These are phyloP conservation scores for Pteropus rufus DNA, from an alignment of 2,797 vertebrate species.

Conservation along the genomic window DNA sequence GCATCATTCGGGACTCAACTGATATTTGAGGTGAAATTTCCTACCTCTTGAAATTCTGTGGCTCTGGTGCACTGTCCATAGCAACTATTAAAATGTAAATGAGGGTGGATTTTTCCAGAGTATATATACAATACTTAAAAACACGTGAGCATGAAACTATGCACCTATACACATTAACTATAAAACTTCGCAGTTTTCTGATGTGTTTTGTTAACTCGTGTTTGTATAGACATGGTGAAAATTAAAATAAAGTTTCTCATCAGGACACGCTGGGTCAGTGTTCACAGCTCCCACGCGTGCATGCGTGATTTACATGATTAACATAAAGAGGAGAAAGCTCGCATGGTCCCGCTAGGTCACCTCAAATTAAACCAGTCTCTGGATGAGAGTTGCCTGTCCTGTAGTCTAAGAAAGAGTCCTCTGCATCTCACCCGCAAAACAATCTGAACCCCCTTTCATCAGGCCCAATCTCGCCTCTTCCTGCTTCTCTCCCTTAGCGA, in stretches of 20 bases:
- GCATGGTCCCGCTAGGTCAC: not conserved
- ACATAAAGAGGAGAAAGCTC: not conserved
- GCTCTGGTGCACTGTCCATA: not conserved
- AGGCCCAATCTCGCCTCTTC: fast-evolving
- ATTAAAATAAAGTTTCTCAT: too few relatives aligned
- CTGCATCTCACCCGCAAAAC: not conserved
- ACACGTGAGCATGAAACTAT: too few relatives aligned
- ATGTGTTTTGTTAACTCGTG: too few relatives aligned
- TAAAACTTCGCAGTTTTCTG: too few relatives aligned
- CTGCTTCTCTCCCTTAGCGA: not conserved
- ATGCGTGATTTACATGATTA: not conserved
- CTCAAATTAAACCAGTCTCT: not conserved
- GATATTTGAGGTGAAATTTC: not conserved
- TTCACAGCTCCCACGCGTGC: not conserved
- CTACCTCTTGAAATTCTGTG: not conserved
- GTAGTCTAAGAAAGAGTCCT: not conserved
- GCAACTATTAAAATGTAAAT: not conserved
- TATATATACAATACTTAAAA: too few relatives aligned
- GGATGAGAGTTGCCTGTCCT: not conserved
- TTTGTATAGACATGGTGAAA: too few relatives aligned
- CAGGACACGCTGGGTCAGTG: not conserved
- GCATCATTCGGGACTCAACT: not conserved
- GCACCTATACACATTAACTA: too few relatives aligned
- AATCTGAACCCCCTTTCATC: not conserved
- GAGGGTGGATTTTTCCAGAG: not conserved